Percentiles rank a stretch among this genome's conserved stretches.
Evolutionary conservation across 2,113 vertebrate species (phyloP).

Genomic region (Parotia lawesii): DNA sequence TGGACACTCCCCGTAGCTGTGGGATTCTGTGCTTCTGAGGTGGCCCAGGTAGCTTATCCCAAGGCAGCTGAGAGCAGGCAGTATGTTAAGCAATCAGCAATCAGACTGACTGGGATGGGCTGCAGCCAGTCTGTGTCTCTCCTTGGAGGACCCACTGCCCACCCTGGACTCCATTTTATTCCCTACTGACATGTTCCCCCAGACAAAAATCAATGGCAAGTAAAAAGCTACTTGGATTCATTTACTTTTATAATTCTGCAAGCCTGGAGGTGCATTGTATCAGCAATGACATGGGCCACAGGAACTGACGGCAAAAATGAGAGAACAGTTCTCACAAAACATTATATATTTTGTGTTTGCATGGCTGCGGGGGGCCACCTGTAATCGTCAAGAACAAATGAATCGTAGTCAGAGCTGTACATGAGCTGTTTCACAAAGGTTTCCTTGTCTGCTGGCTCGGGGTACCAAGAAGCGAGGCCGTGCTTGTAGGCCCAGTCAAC

Average conservation of each 20-base stretch:
- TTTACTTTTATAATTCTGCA: slow-evolving; percentile 31
- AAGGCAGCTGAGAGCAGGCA: not conserved
- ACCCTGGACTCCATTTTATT: not conserved
- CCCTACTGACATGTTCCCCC: not conserved
- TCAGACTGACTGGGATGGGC: not conserved
- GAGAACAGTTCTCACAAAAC: not conserved
- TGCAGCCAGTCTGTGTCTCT: not conserved
- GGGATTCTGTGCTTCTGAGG: not conserved
- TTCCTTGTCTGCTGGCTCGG: slow-evolving; percentile 94
- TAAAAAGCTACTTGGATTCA: not conserved
- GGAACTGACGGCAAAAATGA: not conserved
- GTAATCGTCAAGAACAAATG: slow-evolving; percentile 87
- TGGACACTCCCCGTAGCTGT: not conserved
- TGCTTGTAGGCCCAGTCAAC: slow-evolving; percentile 89
- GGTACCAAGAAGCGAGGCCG: slow-evolving; percentile 86
- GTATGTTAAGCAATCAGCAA: not conserved
- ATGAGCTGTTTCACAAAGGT: slow-evolving; percentile 84
- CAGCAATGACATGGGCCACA: not conserved
- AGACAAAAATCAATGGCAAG: slow-evolving; percentile 12
- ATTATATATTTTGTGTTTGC: slow-evolving; percentile 85
- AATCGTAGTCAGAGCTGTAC: slow-evolving; percentile 92
- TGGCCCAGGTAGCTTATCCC: not conserved
- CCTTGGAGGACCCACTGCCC: not conserved
- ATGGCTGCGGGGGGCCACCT: slow-evolving; percentile 86
- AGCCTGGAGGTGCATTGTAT: not conserved